Base-by-base conservation (phyloP, 2,113 vertebrate genomes). In the Pteronura brasiliensis region DNA sequence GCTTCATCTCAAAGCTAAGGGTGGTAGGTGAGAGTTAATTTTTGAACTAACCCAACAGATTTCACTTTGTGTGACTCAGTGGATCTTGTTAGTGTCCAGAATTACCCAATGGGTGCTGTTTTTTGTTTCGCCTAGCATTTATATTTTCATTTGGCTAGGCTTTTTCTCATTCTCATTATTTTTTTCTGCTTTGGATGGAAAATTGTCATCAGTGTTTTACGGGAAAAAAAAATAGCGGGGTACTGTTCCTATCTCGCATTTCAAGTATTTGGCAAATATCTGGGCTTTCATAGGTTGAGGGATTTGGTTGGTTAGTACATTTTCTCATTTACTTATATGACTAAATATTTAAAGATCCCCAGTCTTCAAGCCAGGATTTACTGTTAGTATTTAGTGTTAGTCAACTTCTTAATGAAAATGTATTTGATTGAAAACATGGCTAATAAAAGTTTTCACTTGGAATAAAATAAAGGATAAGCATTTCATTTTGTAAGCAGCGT, bases 51-150 rank as follows among this genome's bases (percentile, higher is more conserved):
- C 29, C 36, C 69, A 25, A 47, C 7, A 82, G 55, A 67, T 52
- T 90, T 96, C 55, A 79, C 90, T 94, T 76, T 49, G 15, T 55
- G 52, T 55, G 47, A 5, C 77, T 95, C 84, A 74, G 86, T 96
- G 93, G 31, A 92, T 80, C 79, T 92, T 72, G 17, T 11, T 85
- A 49, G 85, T 86, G 85, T 97, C 97, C 88, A 98, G 85, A 97
- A 91, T 93, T 55, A 67, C 85, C 57, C 57, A 96, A 2, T 29
- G 72, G 77, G 63, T 95, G 42, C 69, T 97, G 18, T 15, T 17
- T 25, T 47, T 72, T 49, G 20, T 76, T 88, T 94, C 69, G 82
- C 39, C 15, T 80, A 34, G 1, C n/a, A 74, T 69, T 92, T 87
- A 55, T 79, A 34, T 39, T 91, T 90, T 79, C 31, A 21, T 92